phyloP scores from a whole-genome alignment of 1,140 invertebrate genomes.

The honey bee (Apis mellifera) region Amel_HAv3.1 CM009944.2:8421001-8421500 shows the following conservation, averaged over 20 bases:
- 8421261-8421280: not conserved
- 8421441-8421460: too few species aligned
- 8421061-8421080: not conserved
- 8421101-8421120: not conserved
- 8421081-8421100: not conserved
- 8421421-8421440: conserved; percentile 32
- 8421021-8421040: not conserved
- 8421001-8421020: too few species aligned
- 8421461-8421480: too few species aligned
- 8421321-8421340: conserved; percentile 27
- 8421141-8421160: not conserved
- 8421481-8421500: too few species aligned
- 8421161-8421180: conserved; percentile 4
- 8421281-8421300: conserved; percentile 1
- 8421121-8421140: not conserved
- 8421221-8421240: not conserved
- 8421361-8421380: conserved; percentile 6
- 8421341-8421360: conserved; percentile 23
- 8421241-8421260: too few species aligned
- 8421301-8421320: conserved; percentile 34
- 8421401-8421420: conserved; percentile 51
- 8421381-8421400: conserved; percentile 48
- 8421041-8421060: not conserved
- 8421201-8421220: conserved; percentile 23
- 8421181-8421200: conserved; percentile 3